These are phyloP conservation scores for Rousettus leschenaultii DNA, from an alignment of 2,113 vertebrate genomes.

Conservation along the genomic window DNA sequence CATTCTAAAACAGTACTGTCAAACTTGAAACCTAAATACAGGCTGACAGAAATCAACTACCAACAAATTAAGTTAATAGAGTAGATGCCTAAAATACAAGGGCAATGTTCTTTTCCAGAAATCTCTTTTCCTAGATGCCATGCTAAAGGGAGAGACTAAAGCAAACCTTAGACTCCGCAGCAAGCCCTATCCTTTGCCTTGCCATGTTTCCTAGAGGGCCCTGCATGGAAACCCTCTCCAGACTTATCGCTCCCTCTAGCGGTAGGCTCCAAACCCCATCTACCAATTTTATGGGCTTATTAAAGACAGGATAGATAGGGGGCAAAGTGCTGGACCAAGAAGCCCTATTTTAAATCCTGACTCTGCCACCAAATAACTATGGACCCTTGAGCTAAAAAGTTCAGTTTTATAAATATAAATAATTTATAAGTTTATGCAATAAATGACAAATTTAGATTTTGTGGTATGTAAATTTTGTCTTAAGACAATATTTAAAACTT, in stretches of 20 bases:
- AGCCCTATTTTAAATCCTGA: background rate
- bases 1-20: conserved; percentile 55
- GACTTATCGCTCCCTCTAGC: background rate
- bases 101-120: background rate
- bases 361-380: background rate
- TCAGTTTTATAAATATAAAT: background rate
- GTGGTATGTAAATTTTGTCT: background rate
- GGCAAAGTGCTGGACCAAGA: background rate
- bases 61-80: conserved; percentile 66
- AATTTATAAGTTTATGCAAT: background rate
- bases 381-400: background rate
- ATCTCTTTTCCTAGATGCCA: background rate
- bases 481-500: background rate
- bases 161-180: background rate
- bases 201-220: conserved; percentile 35
- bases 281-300: background rate
- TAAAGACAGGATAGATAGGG: background rate
- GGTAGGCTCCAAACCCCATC: background rate
- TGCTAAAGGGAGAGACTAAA: background rate
- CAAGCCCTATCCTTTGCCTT: background rate
- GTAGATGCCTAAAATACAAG: conserved; percentile 33
- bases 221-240: background rate
- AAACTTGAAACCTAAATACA: conserved; percentile 46
- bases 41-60: conserved; percentile 60
- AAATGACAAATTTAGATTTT: background rate